phyloP scores from a whole-genome alignment of 2,113 vertebrate species.

The Catagonus wagneri region DNA sequence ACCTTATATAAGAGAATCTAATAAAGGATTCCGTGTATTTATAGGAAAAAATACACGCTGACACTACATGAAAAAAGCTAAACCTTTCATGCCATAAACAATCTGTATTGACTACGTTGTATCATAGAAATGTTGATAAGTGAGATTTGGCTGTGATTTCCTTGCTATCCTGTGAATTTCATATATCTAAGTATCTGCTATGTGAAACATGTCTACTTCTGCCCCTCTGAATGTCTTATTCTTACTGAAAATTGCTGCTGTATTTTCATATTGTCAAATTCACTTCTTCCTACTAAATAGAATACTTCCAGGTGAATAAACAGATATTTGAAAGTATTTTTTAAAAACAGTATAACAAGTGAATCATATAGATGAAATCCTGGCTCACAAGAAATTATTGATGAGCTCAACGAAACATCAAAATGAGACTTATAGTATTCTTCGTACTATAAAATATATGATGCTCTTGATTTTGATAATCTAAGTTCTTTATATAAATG shows the following conservation, averaged over 20 bases:
- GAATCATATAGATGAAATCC: neutral
- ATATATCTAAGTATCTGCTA: neutral
- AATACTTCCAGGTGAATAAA: neutral
- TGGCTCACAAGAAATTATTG: neutral
- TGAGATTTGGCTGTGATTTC: neutral
- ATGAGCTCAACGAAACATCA: neutral
- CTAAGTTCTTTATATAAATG: neutral
- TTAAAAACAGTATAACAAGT: neutral
- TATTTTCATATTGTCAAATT: neutral
- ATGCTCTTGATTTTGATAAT: neutral
- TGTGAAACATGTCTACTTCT: neutral
- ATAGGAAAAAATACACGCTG: neutral
- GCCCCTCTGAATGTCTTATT: constrained; percentile 1
- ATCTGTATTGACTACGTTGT: constrained; percentile 4
- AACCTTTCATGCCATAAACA: neutral
- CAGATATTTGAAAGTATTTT: neutral
- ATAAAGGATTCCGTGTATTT: constrained; percentile 27
- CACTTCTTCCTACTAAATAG: neutral
- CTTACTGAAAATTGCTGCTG: neutral
- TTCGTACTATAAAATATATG: constrained; percentile 9
- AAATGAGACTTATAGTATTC: constrained; percentile 21
- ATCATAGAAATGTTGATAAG: neutral
- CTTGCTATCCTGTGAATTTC: neutral
- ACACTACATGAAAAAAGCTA: neutral
- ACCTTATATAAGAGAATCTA: constrained; percentile 47